Percentiles rank a stretch among this genome's conserved stretches.
Conservation (phyloP, 1,140 invertebrate genomes). For the Camponotus vicinus region DNA sequence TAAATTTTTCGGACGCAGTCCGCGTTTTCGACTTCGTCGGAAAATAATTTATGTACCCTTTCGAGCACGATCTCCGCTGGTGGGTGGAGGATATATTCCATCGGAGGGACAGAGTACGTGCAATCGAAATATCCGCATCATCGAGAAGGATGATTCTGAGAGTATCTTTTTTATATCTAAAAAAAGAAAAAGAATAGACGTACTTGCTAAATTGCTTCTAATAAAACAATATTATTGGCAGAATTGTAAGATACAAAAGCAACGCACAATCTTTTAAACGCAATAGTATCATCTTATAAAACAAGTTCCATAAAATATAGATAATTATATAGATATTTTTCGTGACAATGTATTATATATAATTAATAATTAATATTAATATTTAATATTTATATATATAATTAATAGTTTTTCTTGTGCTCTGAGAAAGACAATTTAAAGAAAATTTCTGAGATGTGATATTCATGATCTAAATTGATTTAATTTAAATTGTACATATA, state of each 20-base stretch:
- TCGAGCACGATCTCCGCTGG: constrained; percentile 54
- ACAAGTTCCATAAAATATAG: too few relatives aligned
- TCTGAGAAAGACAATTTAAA: too few relatives aligned
- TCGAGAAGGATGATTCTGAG: constrained; percentile 29
- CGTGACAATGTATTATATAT: too few relatives aligned
- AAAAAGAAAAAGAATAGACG: neutral
- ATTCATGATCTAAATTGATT: constrained; percentile 4
- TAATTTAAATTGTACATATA: neutral
- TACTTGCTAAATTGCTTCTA: constrained; percentile 8
- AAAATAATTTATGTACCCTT: constrained; percentile 69
- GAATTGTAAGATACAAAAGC: constrained; percentile 3
- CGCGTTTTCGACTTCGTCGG: constrained; percentile 60
- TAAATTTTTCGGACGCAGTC: constrained; percentile 67
- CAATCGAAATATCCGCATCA: constrained; percentile 60
- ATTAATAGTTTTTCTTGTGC: neutral
- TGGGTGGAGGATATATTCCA: constrained; percentile 46
- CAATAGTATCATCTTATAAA: too few relatives aligned
- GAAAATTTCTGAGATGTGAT: neutral
- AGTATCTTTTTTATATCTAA: neutral
- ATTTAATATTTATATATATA: neutral
- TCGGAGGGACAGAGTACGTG: constrained; percentile 55
- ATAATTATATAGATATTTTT: too few relatives aligned
- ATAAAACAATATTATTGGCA: neutral
- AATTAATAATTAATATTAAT: too few relatives aligned
- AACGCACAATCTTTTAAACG: neutral